Evolutionary conservation across 2,113 vertebrate genomes (phyloP).

Genomic region (Chrysemys picta): DNA sequence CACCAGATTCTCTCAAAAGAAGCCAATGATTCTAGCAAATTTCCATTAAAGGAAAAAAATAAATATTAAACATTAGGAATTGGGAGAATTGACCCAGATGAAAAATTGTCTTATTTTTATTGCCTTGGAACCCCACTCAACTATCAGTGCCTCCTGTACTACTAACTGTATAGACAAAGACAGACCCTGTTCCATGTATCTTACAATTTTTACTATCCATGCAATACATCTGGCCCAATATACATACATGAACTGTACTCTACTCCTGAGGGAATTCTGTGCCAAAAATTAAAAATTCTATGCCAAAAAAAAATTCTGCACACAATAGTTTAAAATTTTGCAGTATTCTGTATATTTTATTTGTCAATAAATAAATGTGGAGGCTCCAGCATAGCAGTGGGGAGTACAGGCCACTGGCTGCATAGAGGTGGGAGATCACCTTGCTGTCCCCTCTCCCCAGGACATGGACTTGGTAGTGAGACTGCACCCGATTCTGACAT

Average conservation of each 20-base stretch:
- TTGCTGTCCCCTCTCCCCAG: no score
- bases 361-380: no score
- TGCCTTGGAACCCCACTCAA: neutral
- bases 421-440: no score
- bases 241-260: neutral
- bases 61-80: neutral
- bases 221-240: neutral
- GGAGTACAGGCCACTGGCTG: no score
- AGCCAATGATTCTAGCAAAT: neutral
- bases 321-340: no score
- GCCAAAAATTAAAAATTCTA: no score
- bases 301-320: no score
- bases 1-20: neutral
- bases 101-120: neutral
- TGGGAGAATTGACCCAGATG: neutral
- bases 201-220: neutral
- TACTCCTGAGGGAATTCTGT: no score
- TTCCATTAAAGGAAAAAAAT: neutral
- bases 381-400: no score
- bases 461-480: no score
- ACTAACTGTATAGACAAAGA: neutral
- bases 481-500: no score
- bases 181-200: neutral
- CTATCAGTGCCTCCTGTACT: neutral
- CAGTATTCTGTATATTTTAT: no score